These are phyloP conservation scores for Myotis myotis DNA, from an alignment of 2,797 vertebrate species.

Conservation along the genomic window DNA sequence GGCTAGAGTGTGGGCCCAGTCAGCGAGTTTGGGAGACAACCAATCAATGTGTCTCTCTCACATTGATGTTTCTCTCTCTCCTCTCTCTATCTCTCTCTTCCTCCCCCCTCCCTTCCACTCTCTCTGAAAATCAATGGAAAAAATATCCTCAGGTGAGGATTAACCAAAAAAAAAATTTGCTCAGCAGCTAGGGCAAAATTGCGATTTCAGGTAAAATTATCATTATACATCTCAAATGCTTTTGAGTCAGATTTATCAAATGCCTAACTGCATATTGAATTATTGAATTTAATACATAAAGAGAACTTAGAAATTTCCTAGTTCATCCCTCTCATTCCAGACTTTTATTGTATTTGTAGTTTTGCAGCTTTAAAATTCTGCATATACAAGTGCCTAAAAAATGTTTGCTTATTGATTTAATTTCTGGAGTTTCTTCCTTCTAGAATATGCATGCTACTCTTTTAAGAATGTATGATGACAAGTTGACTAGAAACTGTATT, in stretches of 20 bases:
- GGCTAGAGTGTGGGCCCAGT: too few species aligned
- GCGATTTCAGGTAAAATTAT: slow-evolving; percentile 40
- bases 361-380: slow-evolving; percentile 5
- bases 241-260: slow-evolving; percentile 10
- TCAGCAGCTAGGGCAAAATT: background rate
- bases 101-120: too few species aligned
- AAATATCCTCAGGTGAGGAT: too few species aligned
- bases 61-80: too few species aligned
- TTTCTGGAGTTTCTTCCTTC: slow-evolving; percentile 21
- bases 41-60: too few species aligned
- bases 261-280: background rate
- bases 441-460: background rate
- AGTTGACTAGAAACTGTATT: background rate
- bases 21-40: too few species aligned
- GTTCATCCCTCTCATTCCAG: background rate
- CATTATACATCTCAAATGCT: background rate
- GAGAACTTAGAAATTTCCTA: slow-evolving; percentile 26
- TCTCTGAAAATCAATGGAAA: too few species aligned
- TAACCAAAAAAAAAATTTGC: background rate
- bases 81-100: too few species aligned
- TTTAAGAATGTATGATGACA: background rate
- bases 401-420: slow-evolving; percentile 17
- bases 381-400: background rate
- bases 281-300: slow-evolving; percentile 12
- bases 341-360: background rate